Evolutionary conservation across 2,113 vertebrate genomes (phyloP).

Genomic region (Gila orcuttii): DNA sequence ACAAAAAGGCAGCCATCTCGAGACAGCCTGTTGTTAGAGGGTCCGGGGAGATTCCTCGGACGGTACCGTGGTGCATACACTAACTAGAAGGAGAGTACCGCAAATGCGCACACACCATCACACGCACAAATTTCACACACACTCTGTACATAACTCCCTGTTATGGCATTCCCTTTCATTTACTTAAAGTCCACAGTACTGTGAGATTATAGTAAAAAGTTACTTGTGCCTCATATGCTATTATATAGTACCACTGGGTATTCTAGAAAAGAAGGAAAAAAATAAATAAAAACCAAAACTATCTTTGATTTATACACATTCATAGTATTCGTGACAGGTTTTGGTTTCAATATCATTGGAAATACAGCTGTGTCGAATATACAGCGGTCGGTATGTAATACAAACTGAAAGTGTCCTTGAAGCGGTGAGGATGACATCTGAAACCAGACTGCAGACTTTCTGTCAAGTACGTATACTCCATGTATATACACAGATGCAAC

Average conservation of each 20-base stretch:
- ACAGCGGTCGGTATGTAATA: slow-evolving; percentile 26
- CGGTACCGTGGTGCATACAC: slow-evolving; percentile 54
- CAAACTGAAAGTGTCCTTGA: slow-evolving; percentile 25
- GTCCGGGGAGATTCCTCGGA: slow-evolving; percentile 65
- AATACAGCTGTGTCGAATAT: slow-evolving; percentile 61
- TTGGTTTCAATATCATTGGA: slow-evolving; percentile 71
- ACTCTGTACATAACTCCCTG: slow-evolving; percentile 19
- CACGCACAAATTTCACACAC: neutral
- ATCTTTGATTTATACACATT: slow-evolving; percentile 73
- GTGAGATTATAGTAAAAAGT: slow-evolving; percentile 59
- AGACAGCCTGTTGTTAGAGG: slow-evolving; percentile 61
- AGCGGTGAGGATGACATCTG: neutral
- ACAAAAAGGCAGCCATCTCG: slow-evolving; percentile 66
- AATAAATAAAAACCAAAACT: slow-evolving; percentile 53
- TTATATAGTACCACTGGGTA: slow-evolving; percentile 60
- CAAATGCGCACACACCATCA: slow-evolving; percentile 7
- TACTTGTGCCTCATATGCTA: slow-evolving; percentile 63
- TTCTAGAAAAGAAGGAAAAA: slow-evolving; percentile 50
- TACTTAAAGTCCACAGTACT: slow-evolving; percentile 44
- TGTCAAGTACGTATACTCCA: neutral
- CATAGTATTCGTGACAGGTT: slow-evolving; percentile 68
- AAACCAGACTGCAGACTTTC: slow-evolving; percentile 12
- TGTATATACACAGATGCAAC: slow-evolving; percentile 26
- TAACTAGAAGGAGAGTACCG: neutral
- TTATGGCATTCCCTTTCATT: slow-evolving; percentile 44